Conservation (phyloP, 2,113 vertebrate species). For the Fregata magnificens region DNA sequence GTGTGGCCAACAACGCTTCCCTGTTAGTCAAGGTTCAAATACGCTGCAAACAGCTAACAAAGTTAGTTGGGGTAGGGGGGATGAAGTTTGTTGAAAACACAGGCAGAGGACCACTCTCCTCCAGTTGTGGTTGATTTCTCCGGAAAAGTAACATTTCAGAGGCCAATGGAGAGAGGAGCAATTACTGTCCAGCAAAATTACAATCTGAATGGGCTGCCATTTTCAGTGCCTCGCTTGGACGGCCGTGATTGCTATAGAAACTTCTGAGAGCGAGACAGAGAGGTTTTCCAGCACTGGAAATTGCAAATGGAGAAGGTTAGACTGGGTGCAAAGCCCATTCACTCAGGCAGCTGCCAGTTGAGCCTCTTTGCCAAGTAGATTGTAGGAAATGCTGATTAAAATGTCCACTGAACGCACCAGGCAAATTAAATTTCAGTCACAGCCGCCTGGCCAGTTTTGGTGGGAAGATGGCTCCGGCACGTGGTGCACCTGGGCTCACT, state of each 20-base stretch:
- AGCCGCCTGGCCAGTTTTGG: neutral
- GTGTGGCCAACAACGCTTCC: neutral
- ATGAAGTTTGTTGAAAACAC: neutral
- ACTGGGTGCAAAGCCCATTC: conserved; percentile 68
- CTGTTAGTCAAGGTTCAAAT: neutral
- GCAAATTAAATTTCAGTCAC: conserved; percentile 53
- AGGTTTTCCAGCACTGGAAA: conserved; percentile 59
- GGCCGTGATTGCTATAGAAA: conserved; percentile 50
- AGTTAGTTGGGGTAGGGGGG: neutral
- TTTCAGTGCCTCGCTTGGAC: neutral
- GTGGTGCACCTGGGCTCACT: neutral
- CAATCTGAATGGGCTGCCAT: conserved; percentile 49
- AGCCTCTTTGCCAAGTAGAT: conserved; percentile 54
- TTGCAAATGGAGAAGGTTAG: conserved; percentile 48
- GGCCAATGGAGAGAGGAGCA: neutral
- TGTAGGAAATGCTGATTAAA: conserved; percentile 59
- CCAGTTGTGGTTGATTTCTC: neutral
- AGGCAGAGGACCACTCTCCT: neutral
- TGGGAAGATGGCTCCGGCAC: neutral
- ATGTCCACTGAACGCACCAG: neutral
- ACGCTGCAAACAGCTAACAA: neutral
- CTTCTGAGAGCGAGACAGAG: conserved; percentile 51
- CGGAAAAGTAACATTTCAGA: neutral
- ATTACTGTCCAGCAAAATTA: conserved; percentile 52
- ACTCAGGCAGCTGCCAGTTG: conserved; percentile 61